A percentile compares a stretch with the other conserved stretches of the same genome.
Conservation (phyloP, 2,797 vertebrate genomes). For the Sebastes flavidus region DNA sequence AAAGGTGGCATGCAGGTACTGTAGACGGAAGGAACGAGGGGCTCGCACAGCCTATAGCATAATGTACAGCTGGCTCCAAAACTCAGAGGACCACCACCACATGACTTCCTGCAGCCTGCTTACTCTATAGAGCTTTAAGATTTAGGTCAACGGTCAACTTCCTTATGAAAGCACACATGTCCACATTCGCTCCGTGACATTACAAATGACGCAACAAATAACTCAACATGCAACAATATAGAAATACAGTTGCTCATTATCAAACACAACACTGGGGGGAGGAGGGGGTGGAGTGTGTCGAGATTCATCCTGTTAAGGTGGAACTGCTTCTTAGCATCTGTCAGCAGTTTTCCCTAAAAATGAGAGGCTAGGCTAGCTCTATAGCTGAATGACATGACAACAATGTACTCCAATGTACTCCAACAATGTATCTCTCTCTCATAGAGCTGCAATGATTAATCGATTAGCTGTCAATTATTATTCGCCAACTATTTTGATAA, state of each 20-base stretch:
- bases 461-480: too few species aligned
- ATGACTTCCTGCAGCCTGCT: constrained; percentile 65
- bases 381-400: not conserved
- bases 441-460: too few species aligned
- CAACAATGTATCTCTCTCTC: too few species aligned
- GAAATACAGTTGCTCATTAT: not conserved
- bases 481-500: too few species aligned
- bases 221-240: not conserved
- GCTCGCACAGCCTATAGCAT: constrained; percentile 8
- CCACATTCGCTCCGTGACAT: not conserved
- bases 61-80: constrained; percentile 10
- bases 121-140: constrained; percentile 48
- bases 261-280: too few species aligned
- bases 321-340: not conserved
- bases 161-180: constrained; percentile 33
- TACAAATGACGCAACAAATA: not conserved
- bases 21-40: constrained; percentile 33
- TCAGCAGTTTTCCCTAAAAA: not conserved
- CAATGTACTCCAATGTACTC: not conserved
- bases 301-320: not conserved
- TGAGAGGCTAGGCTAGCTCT: not conserved
- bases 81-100: constrained; percentile 28
- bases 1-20: constrained; percentile 34
- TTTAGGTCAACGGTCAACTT: constrained; percentile 74
- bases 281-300: not conserved